Percentiles rank a stretch among this genome's conserved stretches.
phyloP scores from a whole-genome alignment of 2,113 vertebrate genomes.

The Ariopsis seemanni region DNA sequence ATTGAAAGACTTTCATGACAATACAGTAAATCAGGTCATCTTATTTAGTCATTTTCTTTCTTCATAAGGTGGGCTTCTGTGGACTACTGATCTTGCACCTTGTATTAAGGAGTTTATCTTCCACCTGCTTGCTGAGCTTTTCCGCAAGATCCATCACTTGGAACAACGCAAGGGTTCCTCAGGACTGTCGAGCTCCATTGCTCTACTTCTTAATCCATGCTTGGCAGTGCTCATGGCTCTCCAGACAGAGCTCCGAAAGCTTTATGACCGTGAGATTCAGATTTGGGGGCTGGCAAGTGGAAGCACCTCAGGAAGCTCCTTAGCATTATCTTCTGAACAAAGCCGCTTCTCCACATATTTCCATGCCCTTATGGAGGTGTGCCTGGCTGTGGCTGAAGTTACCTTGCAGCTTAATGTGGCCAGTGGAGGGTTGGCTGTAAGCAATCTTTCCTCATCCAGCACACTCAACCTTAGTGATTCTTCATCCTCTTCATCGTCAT shows the following conservation, averaged over 20 bases:
- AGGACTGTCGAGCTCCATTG: slow-evolving; percentile 87
- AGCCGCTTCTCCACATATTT: slow-evolving; percentile 95
- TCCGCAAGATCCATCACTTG: slow-evolving; percentile 87
- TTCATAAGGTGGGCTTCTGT: slow-evolving; percentile 86
- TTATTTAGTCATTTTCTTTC: slow-evolving; percentile 20
- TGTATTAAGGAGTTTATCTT: slow-evolving; percentile 92
- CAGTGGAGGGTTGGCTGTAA: slow-evolving; percentile 79
- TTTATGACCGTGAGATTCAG: slow-evolving; percentile 93
- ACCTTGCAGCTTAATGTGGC: slow-evolving; percentile 90
- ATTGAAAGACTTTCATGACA: neutral
- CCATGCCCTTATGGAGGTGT: slow-evolving; percentile 94
- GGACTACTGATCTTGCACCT: slow-evolving; percentile 92
- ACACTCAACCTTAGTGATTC: slow-evolving; percentile 93
- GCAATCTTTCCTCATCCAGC: slow-evolving; percentile 80
- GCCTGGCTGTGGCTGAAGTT: slow-evolving; percentile 92
- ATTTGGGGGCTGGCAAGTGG: slow-evolving; percentile 80
- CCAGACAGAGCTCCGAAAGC: slow-evolving; percentile 92
- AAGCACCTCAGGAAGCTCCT: slow-evolving; percentile 64
- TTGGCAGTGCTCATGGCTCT: slow-evolving; percentile 94
- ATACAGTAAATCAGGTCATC: neutral
- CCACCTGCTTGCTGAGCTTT: slow-evolving; percentile 88
- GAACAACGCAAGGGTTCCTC: slow-evolving; percentile 86
- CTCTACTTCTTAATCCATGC: slow-evolving; percentile 92
- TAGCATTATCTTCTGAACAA: slow-evolving; percentile 77
- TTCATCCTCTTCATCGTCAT: slow-evolving; percentile 91